phyloP scores from a whole-genome alignment of 2,888 invertebrate genomes.

The Syrphus vitripennis region DNA sequence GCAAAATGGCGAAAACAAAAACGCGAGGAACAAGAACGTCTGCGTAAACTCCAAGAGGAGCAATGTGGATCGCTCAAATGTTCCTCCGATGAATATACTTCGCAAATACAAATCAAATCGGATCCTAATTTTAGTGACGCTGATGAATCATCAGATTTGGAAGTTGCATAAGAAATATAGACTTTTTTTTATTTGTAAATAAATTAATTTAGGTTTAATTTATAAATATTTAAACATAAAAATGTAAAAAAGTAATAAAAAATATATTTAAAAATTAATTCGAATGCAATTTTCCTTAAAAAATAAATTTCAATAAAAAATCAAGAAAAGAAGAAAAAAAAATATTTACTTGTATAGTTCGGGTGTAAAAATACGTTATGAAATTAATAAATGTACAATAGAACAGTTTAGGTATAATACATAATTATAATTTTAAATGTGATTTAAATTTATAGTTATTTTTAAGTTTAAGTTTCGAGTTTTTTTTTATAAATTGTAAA shows the following conservation, averaged over 20 bases:
- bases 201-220: background rate
- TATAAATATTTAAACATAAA: background rate
- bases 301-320: background rate
- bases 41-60: slow-evolving; percentile 92
- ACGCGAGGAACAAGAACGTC: slow-evolving; percentile 91
- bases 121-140: slow-evolving; percentile 83
- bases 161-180: slow-evolving; percentile 85
- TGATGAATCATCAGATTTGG: slow-evolving; percentile 90
- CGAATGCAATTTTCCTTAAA: background rate
- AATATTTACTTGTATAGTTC: slow-evolving; percentile 16
- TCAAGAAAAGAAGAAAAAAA: background rate
- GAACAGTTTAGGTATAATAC: slow-evolving; percentile 14
- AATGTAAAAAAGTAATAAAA: slow-evolving; percentile 44
- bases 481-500: slow-evolving; percentile 50
- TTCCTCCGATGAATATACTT: slow-evolving; percentile 77
- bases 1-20: slow-evolving; percentile 98
- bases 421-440: slow-evolving; percentile 48
- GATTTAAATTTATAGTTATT: slow-evolving; percentile 45
- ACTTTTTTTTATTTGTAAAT: slow-evolving; percentile 26
- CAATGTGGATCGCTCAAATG: slow-evolving; percentile 81
- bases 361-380: slow-evolving; percentile 22
- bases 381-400: background rate
- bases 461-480: slow-evolving; percentile 7
- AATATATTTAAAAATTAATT: slow-evolving; percentile 8
- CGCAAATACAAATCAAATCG: slow-evolving; percentile 78